phyloP scores from a whole-genome alignment of 2,113 vertebrate genomes.

The Lepisosteus osseus region DNA sequence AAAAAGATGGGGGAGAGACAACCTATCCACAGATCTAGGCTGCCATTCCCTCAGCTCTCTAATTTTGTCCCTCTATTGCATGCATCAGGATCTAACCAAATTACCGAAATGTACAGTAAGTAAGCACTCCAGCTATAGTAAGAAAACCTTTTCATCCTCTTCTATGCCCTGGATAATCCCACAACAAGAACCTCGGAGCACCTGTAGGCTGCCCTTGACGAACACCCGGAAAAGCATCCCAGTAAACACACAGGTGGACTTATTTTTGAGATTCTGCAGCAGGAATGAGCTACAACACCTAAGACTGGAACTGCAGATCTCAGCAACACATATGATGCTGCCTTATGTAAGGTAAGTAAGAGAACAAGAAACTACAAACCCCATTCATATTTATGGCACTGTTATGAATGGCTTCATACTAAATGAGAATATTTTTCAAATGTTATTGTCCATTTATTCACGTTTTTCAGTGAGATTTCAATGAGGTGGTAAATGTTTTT shows the following conservation, averaged over 20 bases:
- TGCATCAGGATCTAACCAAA: too few relatives aligned
- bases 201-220: background rate
- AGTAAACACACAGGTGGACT: background rate
- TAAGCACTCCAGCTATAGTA: too few relatives aligned
- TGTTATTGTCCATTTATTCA: too few relatives aligned
- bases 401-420: background rate
- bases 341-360: too few relatives aligned
- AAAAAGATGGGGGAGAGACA: too few relatives aligned
- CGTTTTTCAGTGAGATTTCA: too few relatives aligned
- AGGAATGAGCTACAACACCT: background rate
- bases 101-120: too few relatives aligned
- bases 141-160: background rate
- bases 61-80: too few relatives aligned
- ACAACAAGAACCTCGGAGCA: background rate
- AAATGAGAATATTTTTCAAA: background rate
- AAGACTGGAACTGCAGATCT: background rate
- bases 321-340: background rate
- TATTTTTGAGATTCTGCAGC: background rate
- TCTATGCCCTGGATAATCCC: background rate
- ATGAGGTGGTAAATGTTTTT: too few relatives aligned
- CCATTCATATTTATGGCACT: background rate
- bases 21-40: too few relatives aligned
- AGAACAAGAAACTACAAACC: too few relatives aligned
- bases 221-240: background rate
- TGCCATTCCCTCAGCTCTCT: too few relatives aligned